These are phyloP conservation scores for Baryphthengus martii DNA, from an alignment of 2,113 vertebrate species.

Conservation along the genomic window DNA sequence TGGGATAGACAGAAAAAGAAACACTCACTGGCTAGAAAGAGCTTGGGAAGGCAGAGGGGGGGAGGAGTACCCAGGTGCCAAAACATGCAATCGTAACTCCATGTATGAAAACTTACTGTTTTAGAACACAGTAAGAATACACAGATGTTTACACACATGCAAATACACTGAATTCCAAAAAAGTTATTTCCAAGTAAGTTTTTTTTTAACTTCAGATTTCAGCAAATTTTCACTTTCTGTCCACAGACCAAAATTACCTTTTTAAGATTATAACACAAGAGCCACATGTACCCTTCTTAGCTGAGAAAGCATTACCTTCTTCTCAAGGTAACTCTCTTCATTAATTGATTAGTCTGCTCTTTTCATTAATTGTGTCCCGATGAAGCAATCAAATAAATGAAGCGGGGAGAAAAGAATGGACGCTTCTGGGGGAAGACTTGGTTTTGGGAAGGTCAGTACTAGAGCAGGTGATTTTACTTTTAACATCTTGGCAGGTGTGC, in stretches of 20 bases:
- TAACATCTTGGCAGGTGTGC: rapidly evolving
- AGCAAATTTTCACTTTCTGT: not conserved
- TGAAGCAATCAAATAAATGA: not conserved
- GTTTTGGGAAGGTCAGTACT: not conserved
- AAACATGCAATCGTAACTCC: slow-evolving; percentile 16
- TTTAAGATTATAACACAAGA: not conserved
- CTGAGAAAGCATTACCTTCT: not conserved
- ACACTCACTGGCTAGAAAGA: slow-evolving; percentile 19
- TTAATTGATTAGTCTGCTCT: not conserved
- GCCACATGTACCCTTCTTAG: not conserved
- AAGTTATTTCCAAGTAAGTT: not conserved
- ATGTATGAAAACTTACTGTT: not conserved
- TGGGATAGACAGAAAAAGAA: slow-evolving; percentile 69
- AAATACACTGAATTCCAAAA: not conserved
- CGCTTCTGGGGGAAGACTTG: not conserved
- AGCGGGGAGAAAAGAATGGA: rapidly evolving
- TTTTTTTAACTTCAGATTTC: slow-evolving; percentile 1
- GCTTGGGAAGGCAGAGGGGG: not conserved
- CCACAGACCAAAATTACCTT: not conserved
- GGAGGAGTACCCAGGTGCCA: slow-evolving; percentile 41
- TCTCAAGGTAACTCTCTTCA: not conserved
- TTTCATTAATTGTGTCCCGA: not conserved
- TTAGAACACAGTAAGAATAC: not conserved
- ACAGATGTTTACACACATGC: not conserved
- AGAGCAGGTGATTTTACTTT: not conserved